Percentiles rank a stretch among this genome's conserved stretches.
Evolutionary conservation across 23 tunicate genomes (phyloP).

Genomic region (Clavelina lepadiformis): DNA sequence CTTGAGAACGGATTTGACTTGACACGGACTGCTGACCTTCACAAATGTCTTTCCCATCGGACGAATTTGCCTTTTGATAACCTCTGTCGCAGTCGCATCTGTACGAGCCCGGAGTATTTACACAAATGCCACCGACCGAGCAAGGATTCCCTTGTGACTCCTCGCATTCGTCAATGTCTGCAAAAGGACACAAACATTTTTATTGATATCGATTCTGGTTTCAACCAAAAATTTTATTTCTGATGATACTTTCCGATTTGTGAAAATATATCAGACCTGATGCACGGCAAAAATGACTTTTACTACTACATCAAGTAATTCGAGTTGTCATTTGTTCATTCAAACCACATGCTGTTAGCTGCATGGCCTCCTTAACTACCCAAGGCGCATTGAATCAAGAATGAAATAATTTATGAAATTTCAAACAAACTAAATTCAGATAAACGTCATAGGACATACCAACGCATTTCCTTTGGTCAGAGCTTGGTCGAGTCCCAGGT

Average conservation of each 20-base stretch:
- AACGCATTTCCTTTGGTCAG: constrained; percentile 34
- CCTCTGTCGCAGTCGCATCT: constrained; percentile 60
- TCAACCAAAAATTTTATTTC: not conserved
- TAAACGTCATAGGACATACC: constrained; percentile 63
- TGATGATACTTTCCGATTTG: too few species aligned
- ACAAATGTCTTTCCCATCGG: constrained; percentile 24
- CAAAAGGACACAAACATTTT: not conserved
- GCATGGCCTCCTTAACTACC: too few species aligned
- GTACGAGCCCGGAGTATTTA: constrained; percentile 74
- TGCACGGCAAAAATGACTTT: too few species aligned
- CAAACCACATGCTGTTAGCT: too few species aligned
- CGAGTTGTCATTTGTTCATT: too few species aligned
- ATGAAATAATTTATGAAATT: too few species aligned
- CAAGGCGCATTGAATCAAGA: too few species aligned
- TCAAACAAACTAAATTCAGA: too few species aligned
- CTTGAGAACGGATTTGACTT: not conserved
- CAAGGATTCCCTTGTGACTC: constrained; percentile 23
- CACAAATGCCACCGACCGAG: constrained; percentile 58
- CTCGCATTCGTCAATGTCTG: constrained; percentile 92
- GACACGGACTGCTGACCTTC: constrained; percentile 20
- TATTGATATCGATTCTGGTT: not conserved
- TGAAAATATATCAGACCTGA: too few species aligned
- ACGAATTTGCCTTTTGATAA: constrained; percentile 10
- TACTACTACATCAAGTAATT: too few species aligned
- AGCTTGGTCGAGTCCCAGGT: constrained; percentile 42